Evolutionary conservation across 2,888 invertebrate genomes (phyloP).

Genomic region (Trilocha varians): DNA sequence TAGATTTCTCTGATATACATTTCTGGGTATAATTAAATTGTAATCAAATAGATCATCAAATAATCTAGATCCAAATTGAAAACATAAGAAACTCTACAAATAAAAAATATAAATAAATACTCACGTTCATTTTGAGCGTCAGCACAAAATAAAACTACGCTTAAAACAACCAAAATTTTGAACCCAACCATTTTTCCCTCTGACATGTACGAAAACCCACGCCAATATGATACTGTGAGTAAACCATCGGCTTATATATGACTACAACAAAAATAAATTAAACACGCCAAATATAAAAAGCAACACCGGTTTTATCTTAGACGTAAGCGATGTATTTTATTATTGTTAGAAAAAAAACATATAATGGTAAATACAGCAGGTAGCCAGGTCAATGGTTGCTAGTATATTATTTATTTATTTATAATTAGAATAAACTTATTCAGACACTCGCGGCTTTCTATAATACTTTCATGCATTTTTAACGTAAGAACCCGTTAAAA

Average conservation of each 20-base stretch:
- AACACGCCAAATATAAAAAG: not conserved
- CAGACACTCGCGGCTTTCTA: no score
- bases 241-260: not conserved
- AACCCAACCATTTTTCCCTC: not conserved
- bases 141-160: not conserved
- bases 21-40: no score
- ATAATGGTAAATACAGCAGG: not conserved
- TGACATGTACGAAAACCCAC: not conserved
- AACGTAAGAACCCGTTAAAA: no score
- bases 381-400: not conserved
- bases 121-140: not conserved
- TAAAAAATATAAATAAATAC: not conserved
- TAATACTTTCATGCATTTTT: no score
- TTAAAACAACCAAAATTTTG: not conserved
- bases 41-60: no score
- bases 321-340: not conserved
- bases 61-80: no score
- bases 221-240: not conserved
- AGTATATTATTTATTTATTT: not conserved
- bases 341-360: not conserved
- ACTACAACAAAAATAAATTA: not conserved
- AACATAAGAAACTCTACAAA: no score
- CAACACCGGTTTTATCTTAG: not conserved
- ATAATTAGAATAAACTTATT: no score
- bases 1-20: no score